Conservation (phyloP, 1,140 invertebrate species). For the Saccostrea glomerata region DNA sequence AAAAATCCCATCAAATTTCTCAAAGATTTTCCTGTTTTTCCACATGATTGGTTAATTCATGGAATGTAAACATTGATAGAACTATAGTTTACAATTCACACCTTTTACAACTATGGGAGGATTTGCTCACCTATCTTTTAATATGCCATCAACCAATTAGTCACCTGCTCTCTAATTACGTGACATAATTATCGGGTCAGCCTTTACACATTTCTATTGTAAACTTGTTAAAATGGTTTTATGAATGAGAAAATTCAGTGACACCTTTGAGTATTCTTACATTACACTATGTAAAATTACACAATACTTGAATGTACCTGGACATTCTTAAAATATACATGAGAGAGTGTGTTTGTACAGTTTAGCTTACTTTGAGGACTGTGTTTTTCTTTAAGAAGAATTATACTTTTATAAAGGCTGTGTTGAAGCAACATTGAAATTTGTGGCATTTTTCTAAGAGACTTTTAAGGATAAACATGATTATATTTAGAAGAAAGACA, state of each 20-base stretch:
- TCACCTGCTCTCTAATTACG: neutral
- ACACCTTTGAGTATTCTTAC: conserved; percentile 4
- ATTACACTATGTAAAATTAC: conserved; percentile 21
- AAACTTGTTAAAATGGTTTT: neutral
- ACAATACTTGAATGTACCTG: neutral
- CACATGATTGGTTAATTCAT: too few relatives aligned
- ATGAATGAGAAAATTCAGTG: neutral
- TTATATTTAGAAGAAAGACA: neutral
- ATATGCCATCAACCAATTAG: neutral
- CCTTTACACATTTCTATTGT: neutral
- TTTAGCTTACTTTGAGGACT: neutral
- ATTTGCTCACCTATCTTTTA: neutral
- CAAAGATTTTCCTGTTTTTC: too few relatives aligned
- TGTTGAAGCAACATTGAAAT: neutral
- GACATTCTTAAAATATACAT: neutral
- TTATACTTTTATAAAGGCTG: neutral
- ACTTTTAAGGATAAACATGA: neutral
- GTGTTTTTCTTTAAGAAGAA: neutral
- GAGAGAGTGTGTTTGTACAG: neutral
- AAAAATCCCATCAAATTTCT: too few relatives aligned
- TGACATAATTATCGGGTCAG: neutral
- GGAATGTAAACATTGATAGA: neutral
- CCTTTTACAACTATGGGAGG: conserved; percentile 4
- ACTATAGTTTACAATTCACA: neutral
- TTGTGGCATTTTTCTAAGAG: neutral